These are phyloP conservation scores for Phalacrocorax aristotelis DNA, from an alignment of 2,113 vertebrate species.

Conservation along the genomic window DNA sequence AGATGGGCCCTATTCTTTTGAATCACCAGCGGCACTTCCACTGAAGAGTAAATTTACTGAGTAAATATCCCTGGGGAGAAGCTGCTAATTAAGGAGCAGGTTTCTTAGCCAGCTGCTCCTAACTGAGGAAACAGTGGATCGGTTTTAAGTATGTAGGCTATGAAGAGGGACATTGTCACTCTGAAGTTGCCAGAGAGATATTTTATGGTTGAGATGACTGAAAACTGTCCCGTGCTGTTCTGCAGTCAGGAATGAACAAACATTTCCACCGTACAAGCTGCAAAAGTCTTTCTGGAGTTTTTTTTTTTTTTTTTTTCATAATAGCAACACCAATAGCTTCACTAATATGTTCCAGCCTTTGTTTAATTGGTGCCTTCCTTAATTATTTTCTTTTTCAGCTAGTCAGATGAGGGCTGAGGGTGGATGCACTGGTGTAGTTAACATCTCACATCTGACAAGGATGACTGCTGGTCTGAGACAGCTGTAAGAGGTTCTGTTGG, in stretches of 20 bases:
- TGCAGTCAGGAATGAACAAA: neutral
- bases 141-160: constrained; percentile 50
- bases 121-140: neutral
- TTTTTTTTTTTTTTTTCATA: neutral
- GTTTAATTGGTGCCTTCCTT: neutral
- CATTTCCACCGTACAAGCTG: neutral
- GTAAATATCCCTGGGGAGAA: constrained; percentile 57
- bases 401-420: neutral
- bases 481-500: neutral
- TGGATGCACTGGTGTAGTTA: neutral
- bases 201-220: neutral
- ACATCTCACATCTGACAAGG: neutral
- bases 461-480: neutral
- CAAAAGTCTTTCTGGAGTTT: neutral
- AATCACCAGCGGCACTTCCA: constrained; percentile 43
- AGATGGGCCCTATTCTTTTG: constrained; percentile 22
- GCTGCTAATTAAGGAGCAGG: constrained; percentile 64
- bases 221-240: neutral
- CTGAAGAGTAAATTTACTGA: constrained; percentile 63
- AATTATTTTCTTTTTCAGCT: neutral
- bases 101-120: constrained; percentile 68
- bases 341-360: neutral
- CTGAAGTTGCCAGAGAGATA: neutral
- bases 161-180: neutral
- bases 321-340: neutral